Percentiles rank a stretch among this genome's conserved stretches.
Evolutionary conservation across 2,113 vertebrate species (phyloP).

Genomic region (Gnathonemus longibarbis): DNA sequence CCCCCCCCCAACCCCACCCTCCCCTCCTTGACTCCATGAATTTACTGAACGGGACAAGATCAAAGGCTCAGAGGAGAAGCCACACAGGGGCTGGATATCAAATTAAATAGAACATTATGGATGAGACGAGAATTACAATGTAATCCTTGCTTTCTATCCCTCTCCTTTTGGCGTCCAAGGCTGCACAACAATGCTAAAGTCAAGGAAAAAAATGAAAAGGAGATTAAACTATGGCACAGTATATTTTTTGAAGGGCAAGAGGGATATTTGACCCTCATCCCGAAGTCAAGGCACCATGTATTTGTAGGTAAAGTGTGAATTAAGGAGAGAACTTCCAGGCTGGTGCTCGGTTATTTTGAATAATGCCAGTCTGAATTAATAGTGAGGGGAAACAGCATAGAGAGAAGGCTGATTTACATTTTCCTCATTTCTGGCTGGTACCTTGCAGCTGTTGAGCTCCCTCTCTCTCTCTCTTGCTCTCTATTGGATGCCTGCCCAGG

Average conservation of each 20-base stretch:
- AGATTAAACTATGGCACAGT: not conserved
- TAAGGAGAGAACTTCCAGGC: not conserved
- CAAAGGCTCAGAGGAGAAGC: constrained; percentile 11
- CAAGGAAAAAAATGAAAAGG: not conserved
- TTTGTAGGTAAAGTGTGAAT: not conserved
- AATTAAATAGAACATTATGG: constrained; percentile 17
- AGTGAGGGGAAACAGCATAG: not conserved
- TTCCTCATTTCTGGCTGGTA: not conserved
- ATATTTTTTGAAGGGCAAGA: constrained; percentile 4
- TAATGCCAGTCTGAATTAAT: not conserved
- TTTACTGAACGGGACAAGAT: constrained; percentile 21
- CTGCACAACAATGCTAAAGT: not conserved
- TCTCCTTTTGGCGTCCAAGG: not conserved
- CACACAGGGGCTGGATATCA: constrained; percentile 9
- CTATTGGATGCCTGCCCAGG: not conserved
- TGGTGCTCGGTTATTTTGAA: not conserved
- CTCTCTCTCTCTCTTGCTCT: not conserved
- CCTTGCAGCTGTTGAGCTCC: not conserved
- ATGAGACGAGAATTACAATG: constrained; percentile 22
- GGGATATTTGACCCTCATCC: constrained; percentile 3
- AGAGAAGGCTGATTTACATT: not conserved
- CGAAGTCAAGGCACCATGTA: not conserved
- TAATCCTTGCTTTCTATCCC: constrained; percentile 7
- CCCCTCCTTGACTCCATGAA: not conserved
- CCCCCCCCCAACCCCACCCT: not conserved